These are phyloP conservation scores for Lepidostoma basale DNA, from an alignment of 1,140 invertebrate genomes.

Conservation along the genomic window DNA sequence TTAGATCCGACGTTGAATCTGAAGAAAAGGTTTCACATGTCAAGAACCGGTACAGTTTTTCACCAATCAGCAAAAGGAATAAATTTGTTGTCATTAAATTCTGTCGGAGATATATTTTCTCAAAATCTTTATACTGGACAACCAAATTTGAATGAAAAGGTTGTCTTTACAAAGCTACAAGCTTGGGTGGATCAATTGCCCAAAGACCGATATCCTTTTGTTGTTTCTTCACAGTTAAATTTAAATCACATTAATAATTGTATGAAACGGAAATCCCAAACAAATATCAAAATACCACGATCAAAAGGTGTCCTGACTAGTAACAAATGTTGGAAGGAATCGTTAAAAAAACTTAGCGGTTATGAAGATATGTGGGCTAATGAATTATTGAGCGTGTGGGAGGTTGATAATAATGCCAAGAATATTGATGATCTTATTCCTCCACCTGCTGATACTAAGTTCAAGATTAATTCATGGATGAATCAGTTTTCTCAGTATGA, in stretches of 20 bases:
- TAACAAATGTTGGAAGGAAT: slow-evolving; percentile 28
- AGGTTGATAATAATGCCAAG: slow-evolving; percentile 17
- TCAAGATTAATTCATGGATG: slow-evolving; percentile 34
- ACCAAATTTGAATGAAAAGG: background rate
- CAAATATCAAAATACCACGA: background rate
- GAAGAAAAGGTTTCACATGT: slow-evolving; percentile 27
- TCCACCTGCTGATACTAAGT: slow-evolving; percentile 22
- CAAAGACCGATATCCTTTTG: slow-evolving; percentile 19
- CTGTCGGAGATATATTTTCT: slow-evolving; percentile 36
- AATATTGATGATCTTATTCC: slow-evolving; percentile 1
- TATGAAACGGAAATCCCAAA: background rate
- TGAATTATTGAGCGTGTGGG: slow-evolving; percentile 38
- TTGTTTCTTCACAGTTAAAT: slow-evolving; percentile 16
- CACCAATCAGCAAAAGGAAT: background rate
- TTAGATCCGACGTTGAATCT: slow-evolving; percentile 37
- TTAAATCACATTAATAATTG: background rate
- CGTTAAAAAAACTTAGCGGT: slow-evolving; percentile 16
- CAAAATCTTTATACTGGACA: slow-evolving; percentile 13
- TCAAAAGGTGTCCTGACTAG: background rate
- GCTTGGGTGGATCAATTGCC: slow-evolving; percentile 9
- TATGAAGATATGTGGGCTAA: slow-evolving; percentile 37
- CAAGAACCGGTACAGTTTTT: slow-evolving; percentile 27
- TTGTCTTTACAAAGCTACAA: background rate
- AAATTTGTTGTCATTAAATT: slow-evolving; percentile 30
- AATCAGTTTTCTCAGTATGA: background rate